phyloP scores from a whole-genome alignment of 2,113 vertebrate genomes.

The Baryphthengus martii region DNA sequence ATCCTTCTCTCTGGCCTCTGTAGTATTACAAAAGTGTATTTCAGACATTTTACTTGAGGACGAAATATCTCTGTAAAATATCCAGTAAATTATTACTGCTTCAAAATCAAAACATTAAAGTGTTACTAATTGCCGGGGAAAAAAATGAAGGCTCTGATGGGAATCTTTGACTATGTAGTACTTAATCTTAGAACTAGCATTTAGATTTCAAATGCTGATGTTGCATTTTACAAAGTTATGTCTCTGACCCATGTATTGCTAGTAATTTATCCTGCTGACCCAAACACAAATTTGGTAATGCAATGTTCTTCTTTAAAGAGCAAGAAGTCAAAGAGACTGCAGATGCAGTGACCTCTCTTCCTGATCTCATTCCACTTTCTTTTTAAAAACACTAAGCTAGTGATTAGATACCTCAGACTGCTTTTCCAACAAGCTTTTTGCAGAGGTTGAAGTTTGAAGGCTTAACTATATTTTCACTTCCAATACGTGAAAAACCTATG shows the following conservation, averaged over 20 bases:
- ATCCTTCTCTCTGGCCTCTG: background rate
- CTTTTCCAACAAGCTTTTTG: background rate
- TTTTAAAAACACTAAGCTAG: background rate
- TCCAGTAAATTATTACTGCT: background rate
- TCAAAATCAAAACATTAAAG: background rate
- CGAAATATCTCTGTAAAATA: background rate
- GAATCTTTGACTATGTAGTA: background rate
- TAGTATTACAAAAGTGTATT: background rate
- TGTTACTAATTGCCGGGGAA: background rate
- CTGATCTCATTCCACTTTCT: background rate
- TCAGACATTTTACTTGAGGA: background rate
- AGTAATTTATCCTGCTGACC: background rate
- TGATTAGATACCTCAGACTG: background rate
- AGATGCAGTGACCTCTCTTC: background rate
- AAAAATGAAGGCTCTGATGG: accelerated
- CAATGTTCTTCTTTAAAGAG: background rate
- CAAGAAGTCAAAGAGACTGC: background rate
- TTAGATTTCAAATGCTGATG: background rate
- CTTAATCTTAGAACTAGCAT: background rate
- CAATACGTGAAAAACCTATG: background rate
- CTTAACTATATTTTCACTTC: background rate
- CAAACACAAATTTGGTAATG: background rate
- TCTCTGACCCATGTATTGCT: background rate
- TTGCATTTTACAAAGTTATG: background rate
- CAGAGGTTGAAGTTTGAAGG: background rate